Evolutionary conservation across 2,797 vertebrate genomes (phyloP).

Genomic region (Aulostomus chinensis): DNA sequence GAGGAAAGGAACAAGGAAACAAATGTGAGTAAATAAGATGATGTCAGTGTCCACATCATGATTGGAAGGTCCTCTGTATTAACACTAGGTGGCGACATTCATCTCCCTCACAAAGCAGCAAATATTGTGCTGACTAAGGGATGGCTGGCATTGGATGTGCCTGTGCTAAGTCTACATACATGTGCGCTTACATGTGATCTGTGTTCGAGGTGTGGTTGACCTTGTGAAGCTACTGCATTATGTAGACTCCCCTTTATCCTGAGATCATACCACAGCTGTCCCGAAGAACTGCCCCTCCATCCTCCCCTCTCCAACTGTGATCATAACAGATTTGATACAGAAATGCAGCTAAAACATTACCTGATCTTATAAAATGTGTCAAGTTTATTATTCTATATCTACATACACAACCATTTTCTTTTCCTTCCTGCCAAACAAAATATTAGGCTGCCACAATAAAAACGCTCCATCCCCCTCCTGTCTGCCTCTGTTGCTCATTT

Average conservation of each 20-base stretch:
- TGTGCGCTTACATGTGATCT: constrained; percentile 69
- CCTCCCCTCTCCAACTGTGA: neutral
- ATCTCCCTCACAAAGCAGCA: constrained; percentile 29
- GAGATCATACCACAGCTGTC: constrained; percentile 7
- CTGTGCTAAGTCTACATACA: constrained; percentile 47
- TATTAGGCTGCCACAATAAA: constrained; percentile 33
- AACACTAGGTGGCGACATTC: constrained; percentile 72
- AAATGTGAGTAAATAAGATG: constrained; percentile 25
- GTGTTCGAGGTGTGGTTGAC: constrained; percentile 48
- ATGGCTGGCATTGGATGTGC: constrained; percentile 35
- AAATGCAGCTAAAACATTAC: constrained; percentile 13
- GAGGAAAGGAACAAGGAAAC: too few species aligned
- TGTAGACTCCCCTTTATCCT: constrained; percentile 34
- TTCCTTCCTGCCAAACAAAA: constrained; percentile 34
- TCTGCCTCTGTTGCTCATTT: constrained; percentile 49
- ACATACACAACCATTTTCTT: constrained; percentile 16
- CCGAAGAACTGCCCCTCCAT: constrained; percentile 11
- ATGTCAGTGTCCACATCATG: constrained; percentile 28
- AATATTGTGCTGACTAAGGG: constrained; percentile 63
- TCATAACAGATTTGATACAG: constrained; percentile 22
- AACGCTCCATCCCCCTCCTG: constrained; percentile 24
- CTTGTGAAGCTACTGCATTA: constrained; percentile 61
- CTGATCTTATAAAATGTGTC: constrained; percentile 22
- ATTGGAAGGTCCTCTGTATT: constrained; percentile 5
- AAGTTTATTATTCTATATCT: constrained; percentile 19